A percentile compares a stretch with the other conserved stretches of the same genome.
These are phyloP conservation scores for Nephrotoma guestfalica DNA, from an alignment of 2,888 invertebrate species.

Conservation along the genomic window DNA sequence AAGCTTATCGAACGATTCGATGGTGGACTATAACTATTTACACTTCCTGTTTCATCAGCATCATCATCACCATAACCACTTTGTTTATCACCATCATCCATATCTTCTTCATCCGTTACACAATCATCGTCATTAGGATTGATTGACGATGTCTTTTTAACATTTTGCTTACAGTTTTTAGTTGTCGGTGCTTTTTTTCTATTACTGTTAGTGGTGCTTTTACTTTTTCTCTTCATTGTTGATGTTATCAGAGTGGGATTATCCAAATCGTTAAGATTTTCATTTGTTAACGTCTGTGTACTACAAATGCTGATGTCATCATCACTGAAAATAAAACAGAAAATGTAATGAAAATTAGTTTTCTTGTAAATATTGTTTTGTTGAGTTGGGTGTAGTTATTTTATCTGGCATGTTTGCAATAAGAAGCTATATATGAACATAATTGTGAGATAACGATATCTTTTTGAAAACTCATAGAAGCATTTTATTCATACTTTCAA, in stretches of 20 bases:
- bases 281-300: slow-evolving; percentile 14
- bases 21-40: slow-evolving; percentile 6
- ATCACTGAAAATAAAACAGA: not conserved
- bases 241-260: slow-evolving; percentile 5
- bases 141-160: not conserved
- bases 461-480: not conserved
- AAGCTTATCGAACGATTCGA: slow-evolving; percentile 10
- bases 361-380: not conserved
- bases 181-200: slow-evolving; percentile 3
- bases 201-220: not conserved
- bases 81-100: slow-evolving; percentile 2
- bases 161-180: slow-evolving; percentile 5
- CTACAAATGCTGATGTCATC: slow-evolving; percentile 12
- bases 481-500: too few relatives aligned
- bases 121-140: not conserved
- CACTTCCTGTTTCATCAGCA: slow-evolving; percentile 5
- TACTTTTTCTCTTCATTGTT: slow-evolving; percentile 8
- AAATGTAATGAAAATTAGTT: not conserved
- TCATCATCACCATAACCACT: slow-evolving; percentile 4
- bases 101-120: slow-evolving; percentile 5
- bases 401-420: not conserved
- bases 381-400: not conserved
- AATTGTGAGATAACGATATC: not conserved
- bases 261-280: slow-evolving; percentile 10
- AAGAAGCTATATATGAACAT: not conserved